phyloP scores from a whole-genome alignment of 2,888 invertebrate species.

The Encarsia formosa region DNA sequence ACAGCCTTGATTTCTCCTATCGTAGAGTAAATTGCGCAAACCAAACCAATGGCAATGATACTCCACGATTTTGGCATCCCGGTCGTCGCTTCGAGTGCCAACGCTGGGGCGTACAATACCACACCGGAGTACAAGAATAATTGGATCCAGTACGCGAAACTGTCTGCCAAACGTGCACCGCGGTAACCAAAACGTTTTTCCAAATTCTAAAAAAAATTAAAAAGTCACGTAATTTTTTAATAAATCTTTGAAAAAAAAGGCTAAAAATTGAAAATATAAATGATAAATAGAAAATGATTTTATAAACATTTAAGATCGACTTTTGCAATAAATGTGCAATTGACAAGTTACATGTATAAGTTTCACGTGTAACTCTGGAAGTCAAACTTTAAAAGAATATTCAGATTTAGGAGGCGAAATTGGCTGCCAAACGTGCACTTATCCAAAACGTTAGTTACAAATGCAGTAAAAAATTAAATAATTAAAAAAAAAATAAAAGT shows the following conservation, averaged over 20 bases:
- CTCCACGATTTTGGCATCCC: constrained; percentile 71
- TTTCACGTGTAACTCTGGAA: no score
- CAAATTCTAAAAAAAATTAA: constrained; percentile 65
- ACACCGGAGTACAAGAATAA: constrained; percentile 89
- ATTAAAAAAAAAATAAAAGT: no score
- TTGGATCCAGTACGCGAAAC: constrained; percentile 81
- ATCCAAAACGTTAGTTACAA: no score
- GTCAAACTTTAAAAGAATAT: no score
- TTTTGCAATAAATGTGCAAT: no score
- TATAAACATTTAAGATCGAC: no score
- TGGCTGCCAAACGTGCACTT: no score
- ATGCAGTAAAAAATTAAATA: no score
- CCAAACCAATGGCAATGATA: constrained; percentile 69
- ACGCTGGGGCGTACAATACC: constrained; percentile 88
- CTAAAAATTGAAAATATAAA: no score
- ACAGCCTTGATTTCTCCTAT: constrained; percentile 91
- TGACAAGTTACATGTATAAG: no score
- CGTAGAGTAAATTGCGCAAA: constrained; percentile 82
- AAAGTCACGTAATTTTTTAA: background rate
- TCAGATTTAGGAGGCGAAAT: no score
- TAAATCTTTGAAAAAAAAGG: background rate
- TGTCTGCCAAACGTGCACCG: constrained; percentile 71
- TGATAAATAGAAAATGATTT: no score
- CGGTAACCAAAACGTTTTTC: constrained; percentile 80
- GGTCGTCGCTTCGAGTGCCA: constrained; percentile 83